These are phyloP conservation scores for Epizoanthus fatuus DNA, from an alignment of 92 coral and sea anemone genomes.

Conservation along the genomic window DNA sequence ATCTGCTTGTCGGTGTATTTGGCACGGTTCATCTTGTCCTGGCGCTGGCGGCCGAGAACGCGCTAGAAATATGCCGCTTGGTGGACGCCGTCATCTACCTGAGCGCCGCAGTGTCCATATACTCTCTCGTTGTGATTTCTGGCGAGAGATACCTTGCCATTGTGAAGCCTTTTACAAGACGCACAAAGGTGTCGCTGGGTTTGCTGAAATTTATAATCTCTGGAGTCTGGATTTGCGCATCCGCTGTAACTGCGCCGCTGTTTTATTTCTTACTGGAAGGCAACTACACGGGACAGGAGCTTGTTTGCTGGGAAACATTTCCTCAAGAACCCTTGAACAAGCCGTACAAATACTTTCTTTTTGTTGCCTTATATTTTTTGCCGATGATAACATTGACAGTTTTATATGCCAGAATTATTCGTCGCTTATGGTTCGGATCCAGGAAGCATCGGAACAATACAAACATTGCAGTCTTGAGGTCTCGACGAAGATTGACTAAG, in stretches of 20 bases:
- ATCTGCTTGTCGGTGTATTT: constrained; percentile 65
- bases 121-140: constrained; percentile 70
- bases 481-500: constrained; percentile 71
- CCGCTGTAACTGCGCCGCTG: constrained; percentile 39
- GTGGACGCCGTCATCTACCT: constrained; percentile 52
- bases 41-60: constrained; percentile 7
- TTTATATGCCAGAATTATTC: constrained; percentile 41
- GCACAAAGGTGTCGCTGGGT: constrained; percentile 48
- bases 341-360: constrained; percentile 58
- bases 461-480: constrained; percentile 54
- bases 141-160: constrained; percentile 73
- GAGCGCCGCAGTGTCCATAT: constrained; percentile 71
- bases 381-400: constrained; percentile 64
- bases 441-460: constrained; percentile 15
- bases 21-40: constrained; percentile 69
- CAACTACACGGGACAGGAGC: constrained; percentile 5
- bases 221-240: constrained; percentile 63
- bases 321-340: constrained; percentile 56
- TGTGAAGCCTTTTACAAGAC: constrained; percentile 63
- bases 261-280: constrained; percentile 33
- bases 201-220: constrained; percentile 62
- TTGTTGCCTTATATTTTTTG: constrained; percentile 61
- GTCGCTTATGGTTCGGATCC: constrained; percentile 57
- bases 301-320: constrained; percentile 78
- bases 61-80: constrained; percentile 50